phyloP scores from a whole-genome alignment of 1,140 invertebrate genomes.

The Heterodera carotae region DNA sequence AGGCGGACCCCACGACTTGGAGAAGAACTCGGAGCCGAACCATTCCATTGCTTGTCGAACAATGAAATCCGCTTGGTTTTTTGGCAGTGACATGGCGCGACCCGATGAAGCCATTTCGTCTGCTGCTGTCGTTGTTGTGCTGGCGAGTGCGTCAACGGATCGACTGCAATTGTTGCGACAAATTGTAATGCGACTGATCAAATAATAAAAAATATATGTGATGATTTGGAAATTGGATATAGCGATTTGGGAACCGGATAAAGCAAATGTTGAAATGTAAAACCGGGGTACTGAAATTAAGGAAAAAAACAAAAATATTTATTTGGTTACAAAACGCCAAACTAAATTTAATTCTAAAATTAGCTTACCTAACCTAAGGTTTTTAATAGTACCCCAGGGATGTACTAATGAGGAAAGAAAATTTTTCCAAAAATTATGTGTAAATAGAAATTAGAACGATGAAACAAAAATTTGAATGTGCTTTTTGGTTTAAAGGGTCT shows the following conservation, averaged over 20 bases:
- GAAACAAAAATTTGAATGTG: slow-evolving; percentile 42
- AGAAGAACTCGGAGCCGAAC: slow-evolving; percentile 84
- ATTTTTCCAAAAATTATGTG: too few species aligned
- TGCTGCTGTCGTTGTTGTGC: slow-evolving; percentile 33
- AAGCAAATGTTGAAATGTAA: too few species aligned
- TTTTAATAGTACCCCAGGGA: not conserved
- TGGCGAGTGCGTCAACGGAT: slow-evolving; percentile 57
- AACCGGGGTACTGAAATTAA: too few species aligned
- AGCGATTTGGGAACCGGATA: too few species aligned
- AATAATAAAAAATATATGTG: slow-evolving; percentile 22
- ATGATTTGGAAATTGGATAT: not conserved
- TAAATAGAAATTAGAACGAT: not conserved
- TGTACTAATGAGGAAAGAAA: not conserved
- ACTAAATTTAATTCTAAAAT: too few species aligned
- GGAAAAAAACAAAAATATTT: too few species aligned
- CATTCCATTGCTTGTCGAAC: slow-evolving; percentile 78
- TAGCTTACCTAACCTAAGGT: too few species aligned
- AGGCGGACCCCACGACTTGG: slow-evolving; percentile 92
- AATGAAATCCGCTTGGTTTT: slow-evolving; percentile 77
- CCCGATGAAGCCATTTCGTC: not conserved
- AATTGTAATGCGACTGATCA: slow-evolving; percentile 49
- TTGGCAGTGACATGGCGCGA: slow-evolving; percentile 26
- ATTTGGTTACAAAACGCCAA: too few species aligned
- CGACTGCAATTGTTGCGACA: slow-evolving; percentile 57
- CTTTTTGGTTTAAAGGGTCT: slow-evolving; percentile 55